Conservation (phyloP, 2,113 vertebrate genomes). For the Meriones unguiculatus region DNA sequence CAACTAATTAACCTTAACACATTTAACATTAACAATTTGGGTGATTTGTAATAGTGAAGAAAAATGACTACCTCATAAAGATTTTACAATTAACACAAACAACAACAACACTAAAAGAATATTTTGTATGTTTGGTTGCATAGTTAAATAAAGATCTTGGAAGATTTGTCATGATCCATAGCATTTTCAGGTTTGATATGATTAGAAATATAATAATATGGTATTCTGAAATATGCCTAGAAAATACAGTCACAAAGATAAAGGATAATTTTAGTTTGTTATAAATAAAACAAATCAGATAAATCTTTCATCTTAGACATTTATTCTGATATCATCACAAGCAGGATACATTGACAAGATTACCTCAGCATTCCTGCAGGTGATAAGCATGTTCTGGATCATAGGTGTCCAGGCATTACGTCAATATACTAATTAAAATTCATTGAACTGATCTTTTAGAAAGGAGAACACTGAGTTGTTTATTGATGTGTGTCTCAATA, state of each 20-base stretch:
- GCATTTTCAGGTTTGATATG: not conserved
- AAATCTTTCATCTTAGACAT: not conserved
- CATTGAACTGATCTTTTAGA: not conserved
- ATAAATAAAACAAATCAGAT: not conserved
- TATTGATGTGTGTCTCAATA: not conserved
- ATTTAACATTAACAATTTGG: too few species aligned
- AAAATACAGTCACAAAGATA: not conserved
- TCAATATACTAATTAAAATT: not conserved
- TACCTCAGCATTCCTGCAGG: not conserved
- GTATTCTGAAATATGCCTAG: not conserved
- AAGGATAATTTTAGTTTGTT: not conserved
- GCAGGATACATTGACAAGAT: not conserved
- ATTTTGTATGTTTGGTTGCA: not conserved
- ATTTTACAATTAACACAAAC: too few species aligned
- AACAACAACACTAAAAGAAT: not conserved
- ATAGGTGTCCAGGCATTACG: not conserved
- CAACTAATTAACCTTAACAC: too few species aligned
- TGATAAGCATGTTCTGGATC: not conserved
- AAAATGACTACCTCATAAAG: too few species aligned
- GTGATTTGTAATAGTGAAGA: too few species aligned
- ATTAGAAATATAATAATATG: not conserved
- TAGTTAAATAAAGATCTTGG: not conserved
- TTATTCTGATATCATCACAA: not conserved
- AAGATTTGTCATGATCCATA: not conserved
- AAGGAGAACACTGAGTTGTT: not conserved